Evolutionary conservation across 2,888 invertebrate genomes (phyloP), one percentile per base, ranked within the genome.

Genomic region (Didymodactylos carnosus): DNA sequence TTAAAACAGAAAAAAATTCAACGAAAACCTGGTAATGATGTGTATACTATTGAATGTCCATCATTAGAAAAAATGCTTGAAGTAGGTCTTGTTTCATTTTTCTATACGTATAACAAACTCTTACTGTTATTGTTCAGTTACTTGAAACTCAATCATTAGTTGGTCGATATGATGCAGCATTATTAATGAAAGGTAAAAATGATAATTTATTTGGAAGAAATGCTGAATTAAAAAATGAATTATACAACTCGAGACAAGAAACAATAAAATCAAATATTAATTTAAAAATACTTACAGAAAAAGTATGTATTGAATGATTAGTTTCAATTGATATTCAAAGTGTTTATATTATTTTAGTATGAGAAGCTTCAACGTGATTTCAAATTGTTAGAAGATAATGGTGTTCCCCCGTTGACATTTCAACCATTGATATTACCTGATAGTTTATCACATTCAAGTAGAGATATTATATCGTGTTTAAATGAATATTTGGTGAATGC

Each of bases 181-280:
- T 82, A 72, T 82, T 81, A 75, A 79, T 83, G 77, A 83, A 83
- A 77, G 82, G 82, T 23, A 83, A 83, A 77, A 82, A 83, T 73
- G 83, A 84, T 72, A 87, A 88, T 75, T 84, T 91, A 25, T 85
- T 89, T 70, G 90, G 91, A 78, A 91, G 93, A 84, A 93, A 93
- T 82, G 91, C 92, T 81, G 90, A 90, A 5, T 85, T 94, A 39
- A 86, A 92, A 72, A 88, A 88, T 80, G 91, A 91, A 53, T 87
- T 94, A 81, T 89, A 90, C 80, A 92, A 93, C 84, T 89, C 91
- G 76, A 84, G 93, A 76, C 88, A 90, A 78, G 90, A 90, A 75
- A 75, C 83, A 84, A 92, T 78, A 88, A 82, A 79, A 76, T 79
- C 78, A 39, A 78, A 78, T 69, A 77, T 81, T 69, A 80, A 81